Evolutionary conservation across 2,797 vertebrate species (phyloP).

Genomic region (Spinus olivaceus): DNA sequence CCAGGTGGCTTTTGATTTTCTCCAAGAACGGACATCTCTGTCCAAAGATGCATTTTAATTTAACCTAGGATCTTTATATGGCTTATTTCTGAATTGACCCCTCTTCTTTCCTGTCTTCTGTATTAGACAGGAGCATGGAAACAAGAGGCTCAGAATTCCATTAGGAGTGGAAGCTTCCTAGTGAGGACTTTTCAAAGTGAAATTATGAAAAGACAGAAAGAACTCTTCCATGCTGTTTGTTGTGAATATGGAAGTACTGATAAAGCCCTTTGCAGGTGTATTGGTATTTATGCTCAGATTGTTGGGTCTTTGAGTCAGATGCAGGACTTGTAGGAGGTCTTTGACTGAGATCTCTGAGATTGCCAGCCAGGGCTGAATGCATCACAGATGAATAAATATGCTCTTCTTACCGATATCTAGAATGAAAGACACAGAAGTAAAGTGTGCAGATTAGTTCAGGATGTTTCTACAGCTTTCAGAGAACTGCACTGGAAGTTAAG

Average conservation of each 20-base stretch:
- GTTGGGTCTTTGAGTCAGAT: background rate
- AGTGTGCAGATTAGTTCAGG: background rate
- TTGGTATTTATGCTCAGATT: background rate
- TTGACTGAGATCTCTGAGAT: background rate
- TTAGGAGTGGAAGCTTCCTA: background rate
- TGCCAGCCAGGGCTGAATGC: background rate
- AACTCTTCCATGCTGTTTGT: background rate
- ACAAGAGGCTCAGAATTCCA: background rate
- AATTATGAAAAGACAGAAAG: background rate
- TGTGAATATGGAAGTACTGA: background rate
- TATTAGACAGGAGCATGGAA: background rate
- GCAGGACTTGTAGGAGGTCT: background rate
- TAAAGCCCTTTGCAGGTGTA: background rate
- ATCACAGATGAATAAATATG: background rate
- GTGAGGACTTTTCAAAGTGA: background rate
- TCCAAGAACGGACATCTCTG: background rate
- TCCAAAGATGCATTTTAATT: background rate
- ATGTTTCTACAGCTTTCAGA: background rate
- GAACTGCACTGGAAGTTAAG: background rate
- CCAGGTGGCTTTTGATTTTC: background rate
- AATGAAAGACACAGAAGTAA: background rate
- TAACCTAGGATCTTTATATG: background rate
- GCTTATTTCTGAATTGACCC: background rate
- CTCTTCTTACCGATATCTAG: background rate
- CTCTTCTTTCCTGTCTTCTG: background rate